A percentile compares a stretch with the other conserved stretches of the same genome.
These are phyloP conservation scores for Boulengeromyrus knoepffleri DNA, from an alignment of 2,113 vertebrate species.

Conservation along the genomic window DNA sequence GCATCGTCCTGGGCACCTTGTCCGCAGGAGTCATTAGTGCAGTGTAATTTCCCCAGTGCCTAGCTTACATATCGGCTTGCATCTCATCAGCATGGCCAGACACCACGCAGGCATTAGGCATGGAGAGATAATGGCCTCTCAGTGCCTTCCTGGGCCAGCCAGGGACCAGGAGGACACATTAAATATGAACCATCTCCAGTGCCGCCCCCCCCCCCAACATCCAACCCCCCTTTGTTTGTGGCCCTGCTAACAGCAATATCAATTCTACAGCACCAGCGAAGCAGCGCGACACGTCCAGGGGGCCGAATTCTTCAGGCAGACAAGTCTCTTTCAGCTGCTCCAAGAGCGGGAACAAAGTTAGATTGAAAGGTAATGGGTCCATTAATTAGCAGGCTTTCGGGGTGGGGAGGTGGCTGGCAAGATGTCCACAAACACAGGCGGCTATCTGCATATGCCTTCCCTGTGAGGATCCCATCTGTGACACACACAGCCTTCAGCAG, in stretches of 20 bases:
- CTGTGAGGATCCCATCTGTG: conserved; percentile 13
- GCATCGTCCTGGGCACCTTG: neutral
- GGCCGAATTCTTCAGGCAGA: conserved; percentile 50
- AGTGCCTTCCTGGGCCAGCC: conserved; percentile 47
- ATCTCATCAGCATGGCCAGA: conserved; percentile 40
- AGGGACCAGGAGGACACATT: conserved; percentile 49
- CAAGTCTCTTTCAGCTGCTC: conserved; percentile 48
- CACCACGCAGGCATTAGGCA: conserved; percentile 42
- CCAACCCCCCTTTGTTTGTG: conserved; percentile 46
- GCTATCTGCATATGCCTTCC: conserved; percentile 21
- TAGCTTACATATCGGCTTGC: conserved; percentile 40
- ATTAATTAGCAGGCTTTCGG: conserved; percentile 63
- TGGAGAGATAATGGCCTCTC: conserved; percentile 48
- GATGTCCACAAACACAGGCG: conserved; percentile 23
- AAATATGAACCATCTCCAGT: conserved; percentile 49
- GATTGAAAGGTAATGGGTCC: conserved; percentile 69
- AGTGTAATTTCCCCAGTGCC: conserved; percentile 47
- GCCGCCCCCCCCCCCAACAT: conserved; percentile 25
- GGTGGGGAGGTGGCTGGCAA: conserved; percentile 26
- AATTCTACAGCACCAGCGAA: conserved; percentile 49
- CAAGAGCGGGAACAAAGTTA: conserved; percentile 51
- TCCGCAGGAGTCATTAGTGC: conserved; percentile 17
- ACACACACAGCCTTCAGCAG: neutral
- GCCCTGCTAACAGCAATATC: conserved; percentile 46
- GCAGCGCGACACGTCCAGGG: conserved; percentile 49